Base-by-base conservation (phyloP, 1,140 invertebrate genomes). In the Pogonognathellus flavescens region DNA sequence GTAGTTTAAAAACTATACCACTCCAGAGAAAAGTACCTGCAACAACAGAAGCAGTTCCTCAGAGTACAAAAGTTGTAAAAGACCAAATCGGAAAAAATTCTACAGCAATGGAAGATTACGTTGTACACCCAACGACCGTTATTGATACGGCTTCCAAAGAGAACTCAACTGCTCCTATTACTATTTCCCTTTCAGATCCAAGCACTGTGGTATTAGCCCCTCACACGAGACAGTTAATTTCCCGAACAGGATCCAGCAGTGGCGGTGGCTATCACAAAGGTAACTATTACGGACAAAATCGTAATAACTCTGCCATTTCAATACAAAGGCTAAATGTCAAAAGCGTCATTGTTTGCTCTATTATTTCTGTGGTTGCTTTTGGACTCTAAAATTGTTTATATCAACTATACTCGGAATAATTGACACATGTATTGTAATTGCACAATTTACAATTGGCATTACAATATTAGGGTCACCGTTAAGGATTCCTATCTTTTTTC, bases 41-140 rank as follows among this genome's bases (percentile, higher is more conserved):
- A 76, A n/a, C 20, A 66, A 13, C 9, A 13, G 10, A 11, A 11
- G 25, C 20, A 66, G 25, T 14, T 66, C 14, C 22, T 66, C 18
- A 66, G 25, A 76, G 70, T 76, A 76, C 70, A 76, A 76, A 76
- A 50, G 31, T 3, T 14, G 41, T 10, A 70, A 70, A 57, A 55
- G 52, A 59, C 55, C 52, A 31, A 4, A 7, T 13, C 18, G 9
- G 20, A 9, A 59, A 55, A 41, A 57, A 82, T 25, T 20, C 52
- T 57, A 59, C 52, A 13, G 22, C n/a, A 41, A 82, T 55, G 14
- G 22, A 55, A 82, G 10, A 22, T 22, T 80, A 31, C 14, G 70
- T 76, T 18, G 70, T 76, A 31, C 6, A 25, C 9, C 70, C 70
- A 10, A 49, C 70, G 31, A 76, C 31, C 70, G 31, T 20, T 18